A percentile compares a stretch with the other conserved stretches of the same genome.
phyloP scores from a whole-genome alignment of 2,888 invertebrate genomes.

The Eulithis prunata region DNA sequence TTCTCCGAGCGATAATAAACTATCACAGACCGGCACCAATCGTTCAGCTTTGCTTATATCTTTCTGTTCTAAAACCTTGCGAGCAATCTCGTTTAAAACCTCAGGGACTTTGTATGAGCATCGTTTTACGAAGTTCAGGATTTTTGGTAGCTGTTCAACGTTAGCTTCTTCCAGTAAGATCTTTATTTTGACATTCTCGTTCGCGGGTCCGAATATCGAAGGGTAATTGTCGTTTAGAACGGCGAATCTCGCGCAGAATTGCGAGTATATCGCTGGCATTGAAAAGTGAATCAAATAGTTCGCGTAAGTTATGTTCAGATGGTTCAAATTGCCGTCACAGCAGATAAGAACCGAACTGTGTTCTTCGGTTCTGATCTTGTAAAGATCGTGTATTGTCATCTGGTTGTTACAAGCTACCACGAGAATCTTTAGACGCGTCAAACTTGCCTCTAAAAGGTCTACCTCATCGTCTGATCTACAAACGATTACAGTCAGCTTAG shows the following conservation, averaged over 20 bases:
- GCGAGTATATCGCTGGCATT: constrained; percentile 47
- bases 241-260: constrained; percentile 88
- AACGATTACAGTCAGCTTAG: constrained; percentile 85
- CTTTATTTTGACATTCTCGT: constrained; percentile 66
- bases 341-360: constrained; percentile 83
- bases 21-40: constrained; percentile 83
- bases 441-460: constrained; percentile 56
- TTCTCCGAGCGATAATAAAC: constrained; percentile 86
- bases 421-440: constrained; percentile 52
- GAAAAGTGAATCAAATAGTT: constrained; percentile 89
- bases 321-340: constrained; percentile 87
- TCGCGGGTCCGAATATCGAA: constrained; percentile 61
- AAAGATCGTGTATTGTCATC: constrained; percentile 71
- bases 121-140: constrained; percentile 84
- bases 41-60: constrained; percentile 73
- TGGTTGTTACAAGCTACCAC: constrained; percentile 64
- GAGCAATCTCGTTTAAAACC: constrained; percentile 60
- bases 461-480: constrained; percentile 85
- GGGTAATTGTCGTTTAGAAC: constrained; percentile 86
- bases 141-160: constrained; percentile 84
- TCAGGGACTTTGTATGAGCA: constrained; percentile 69
- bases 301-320: constrained; percentile 87
- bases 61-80: constrained; percentile 60
- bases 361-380: constrained; percentile 44
- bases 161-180: constrained; percentile 85